Evolutionary conservation across 1,140 invertebrate genomes (phyloP).

Genomic region (Bacillus rossius): DNA sequence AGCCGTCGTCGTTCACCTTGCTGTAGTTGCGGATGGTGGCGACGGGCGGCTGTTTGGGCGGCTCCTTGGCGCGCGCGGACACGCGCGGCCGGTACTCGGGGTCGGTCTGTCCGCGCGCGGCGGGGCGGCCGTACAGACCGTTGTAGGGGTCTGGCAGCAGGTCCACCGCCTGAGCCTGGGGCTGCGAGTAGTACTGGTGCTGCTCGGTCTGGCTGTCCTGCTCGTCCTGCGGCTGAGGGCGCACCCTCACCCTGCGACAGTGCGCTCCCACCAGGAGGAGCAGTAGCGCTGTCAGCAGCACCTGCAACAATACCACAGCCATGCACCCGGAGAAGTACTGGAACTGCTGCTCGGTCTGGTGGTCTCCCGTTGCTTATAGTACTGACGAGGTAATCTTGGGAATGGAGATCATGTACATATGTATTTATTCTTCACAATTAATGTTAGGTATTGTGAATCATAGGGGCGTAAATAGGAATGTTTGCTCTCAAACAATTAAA

Average conservation of each 20-base stretch:
- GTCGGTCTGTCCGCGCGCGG: not conserved
- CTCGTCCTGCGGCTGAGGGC: not conserved
- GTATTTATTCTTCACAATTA: too few species aligned
- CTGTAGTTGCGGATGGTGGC: slow-evolving; percentile 76
- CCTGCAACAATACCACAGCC: too few species aligned
- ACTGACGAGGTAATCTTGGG: too few species aligned
- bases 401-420: too few species aligned
- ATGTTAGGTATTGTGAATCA: too few species aligned
- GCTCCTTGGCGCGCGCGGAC: slow-evolving; percentile 37
- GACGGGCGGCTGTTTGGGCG: slow-evolving; percentile 61
- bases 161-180: not conserved
- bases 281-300: not conserved
- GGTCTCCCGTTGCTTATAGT: too few species aligned
- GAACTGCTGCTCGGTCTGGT: too few species aligned
- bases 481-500: too few species aligned
- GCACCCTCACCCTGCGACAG: not conserved
- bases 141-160: slow-evolving; percentile 3
- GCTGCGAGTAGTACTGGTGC: not conserved
- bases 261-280: not conserved
- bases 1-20: slow-evolving; percentile 77
- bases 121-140: not conserved
- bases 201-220: not conserved
- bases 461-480: too few species aligned
- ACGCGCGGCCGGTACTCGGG: slow-evolving; percentile 17
- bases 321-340: too few species aligned